Conservation (phyloP, 2,797 vertebrate species). For the Craterocephalus amniculus region DNA sequence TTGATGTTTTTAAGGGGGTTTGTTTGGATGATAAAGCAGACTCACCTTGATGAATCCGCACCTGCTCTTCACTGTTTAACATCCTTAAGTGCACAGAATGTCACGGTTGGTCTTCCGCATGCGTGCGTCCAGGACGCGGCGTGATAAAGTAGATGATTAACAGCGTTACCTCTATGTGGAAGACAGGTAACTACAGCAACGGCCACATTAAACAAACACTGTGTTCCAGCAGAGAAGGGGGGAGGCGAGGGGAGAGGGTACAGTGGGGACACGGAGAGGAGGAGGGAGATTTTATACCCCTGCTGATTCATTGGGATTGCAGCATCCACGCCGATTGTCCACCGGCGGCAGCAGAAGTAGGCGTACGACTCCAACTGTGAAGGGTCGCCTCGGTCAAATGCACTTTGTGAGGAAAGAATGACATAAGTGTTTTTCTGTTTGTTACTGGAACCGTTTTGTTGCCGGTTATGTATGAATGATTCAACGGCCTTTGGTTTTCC, state of each 20-base stretch:
- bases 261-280: conserved; percentile 7
- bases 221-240: conserved; percentile 36
- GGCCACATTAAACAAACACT: conserved; percentile 74
- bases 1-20: background rate
- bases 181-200: conserved; percentile 71
- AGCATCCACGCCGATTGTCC: conserved; percentile 36
- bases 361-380: conserved; percentile 23
- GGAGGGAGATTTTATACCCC: conserved; percentile 12
- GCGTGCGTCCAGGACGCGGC: conserved; percentile 36
- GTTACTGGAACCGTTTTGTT: conserved; percentile 42
- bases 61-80: conserved; percentile 12
- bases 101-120: conserved; percentile 34
- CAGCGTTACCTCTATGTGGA: conserved; percentile 68
- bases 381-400: conserved; percentile 34
- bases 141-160: conserved; percentile 79
- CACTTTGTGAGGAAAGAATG: conserved; percentile 43
- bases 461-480: conserved; percentile 25
- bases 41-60: conserved; percentile 11
- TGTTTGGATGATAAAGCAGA: conserved; percentile 6
- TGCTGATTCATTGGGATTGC: conserved; percentile 39
- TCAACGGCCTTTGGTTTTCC: conserved; percentile 47
- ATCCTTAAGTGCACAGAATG: conserved; percentile 39
- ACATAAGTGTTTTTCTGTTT: conserved; percentile 49
- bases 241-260: conserved; percentile 15
- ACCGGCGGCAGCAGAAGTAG: conserved; percentile 24